These are phyloP conservation scores for Apis laboriosa DNA, from an alignment of 1,140 invertebrate species.

Conservation along the genomic window DNA sequence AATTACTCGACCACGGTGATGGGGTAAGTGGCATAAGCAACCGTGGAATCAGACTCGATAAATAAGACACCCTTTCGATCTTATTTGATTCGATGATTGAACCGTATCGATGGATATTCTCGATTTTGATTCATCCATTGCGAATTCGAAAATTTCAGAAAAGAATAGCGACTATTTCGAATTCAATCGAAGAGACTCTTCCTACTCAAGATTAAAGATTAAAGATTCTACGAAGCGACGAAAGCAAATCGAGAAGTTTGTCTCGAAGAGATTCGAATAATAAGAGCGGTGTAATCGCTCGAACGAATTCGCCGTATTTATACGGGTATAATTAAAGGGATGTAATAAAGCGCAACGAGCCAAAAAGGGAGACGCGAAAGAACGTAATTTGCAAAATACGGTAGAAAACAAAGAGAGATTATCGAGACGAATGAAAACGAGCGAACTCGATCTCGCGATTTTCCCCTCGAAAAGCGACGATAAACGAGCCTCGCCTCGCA, in stretches of 20 bases:
- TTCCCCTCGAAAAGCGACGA: background rate
- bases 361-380: too few relatives aligned
- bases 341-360: background rate
- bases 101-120: background rate
- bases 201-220: too few relatives aligned
- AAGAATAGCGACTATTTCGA: background rate
- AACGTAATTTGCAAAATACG: background rate
- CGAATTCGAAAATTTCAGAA: too few relatives aligned
- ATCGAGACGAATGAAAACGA: too few relatives aligned
- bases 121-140: too few relatives aligned
- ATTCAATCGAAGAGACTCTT: background rate
- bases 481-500: background rate
- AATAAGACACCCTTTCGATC: too few relatives aligned
- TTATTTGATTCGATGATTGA: constrained; percentile 11
- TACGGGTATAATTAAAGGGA: background rate
- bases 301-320: background rate
- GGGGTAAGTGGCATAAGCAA: constrained; percentile 62
- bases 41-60: constrained; percentile 55
- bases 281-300: background rate
- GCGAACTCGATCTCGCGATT: too few relatives aligned
- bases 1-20: constrained; percentile 63
- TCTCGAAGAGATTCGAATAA: constrained; percentile 11
- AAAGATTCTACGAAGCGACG: background rate
- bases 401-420: background rate
- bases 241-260: background rate